Percentiles rank a stretch among this genome's conserved stretches.
phyloP scores from a whole-genome alignment of 2,113 vertebrate species.

The Heptranchias perlo region DNA sequence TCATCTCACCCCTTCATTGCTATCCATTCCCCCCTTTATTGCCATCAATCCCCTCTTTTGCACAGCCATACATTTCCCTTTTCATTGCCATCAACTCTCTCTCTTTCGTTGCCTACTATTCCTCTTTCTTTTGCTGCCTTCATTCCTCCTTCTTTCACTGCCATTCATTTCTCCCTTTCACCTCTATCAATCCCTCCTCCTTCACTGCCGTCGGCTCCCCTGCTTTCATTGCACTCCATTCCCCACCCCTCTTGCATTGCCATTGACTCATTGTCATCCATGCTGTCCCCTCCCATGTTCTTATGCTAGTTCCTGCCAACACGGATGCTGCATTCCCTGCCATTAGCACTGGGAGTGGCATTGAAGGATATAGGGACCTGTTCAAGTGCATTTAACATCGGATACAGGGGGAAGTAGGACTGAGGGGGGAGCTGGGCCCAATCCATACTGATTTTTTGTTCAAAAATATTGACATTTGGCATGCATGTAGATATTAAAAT shows the following conservation, averaged over 20 bases:
- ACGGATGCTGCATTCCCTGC: background rate
- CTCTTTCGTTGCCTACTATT: background rate
- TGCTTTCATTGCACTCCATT: background rate
- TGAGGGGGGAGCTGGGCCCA: too few relatives aligned
- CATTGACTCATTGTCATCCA: background rate
- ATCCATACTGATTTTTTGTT: background rate
- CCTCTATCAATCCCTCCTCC: background rate
- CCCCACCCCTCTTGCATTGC: background rate
- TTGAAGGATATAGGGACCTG: background rate
- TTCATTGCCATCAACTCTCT: background rate
- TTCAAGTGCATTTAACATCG: background rate
- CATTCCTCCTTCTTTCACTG: background rate
- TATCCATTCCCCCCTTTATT: background rate
- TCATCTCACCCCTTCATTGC: background rate
- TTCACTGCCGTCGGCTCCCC: too few relatives aligned
- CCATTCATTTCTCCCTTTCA: background rate
- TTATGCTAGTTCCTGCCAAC: background rate
- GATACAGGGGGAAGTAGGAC: too few relatives aligned
- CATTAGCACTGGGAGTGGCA: background rate
- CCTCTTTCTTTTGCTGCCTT: background rate
- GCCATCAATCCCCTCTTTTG: background rate
- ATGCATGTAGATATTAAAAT: background rate
- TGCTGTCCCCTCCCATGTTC: background rate
- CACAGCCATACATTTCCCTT: background rate
- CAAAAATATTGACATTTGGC: too few relatives aligned